Conservation (phyloP, 1,140 invertebrate genomes). For the Drosophila pectinifera region DNA sequence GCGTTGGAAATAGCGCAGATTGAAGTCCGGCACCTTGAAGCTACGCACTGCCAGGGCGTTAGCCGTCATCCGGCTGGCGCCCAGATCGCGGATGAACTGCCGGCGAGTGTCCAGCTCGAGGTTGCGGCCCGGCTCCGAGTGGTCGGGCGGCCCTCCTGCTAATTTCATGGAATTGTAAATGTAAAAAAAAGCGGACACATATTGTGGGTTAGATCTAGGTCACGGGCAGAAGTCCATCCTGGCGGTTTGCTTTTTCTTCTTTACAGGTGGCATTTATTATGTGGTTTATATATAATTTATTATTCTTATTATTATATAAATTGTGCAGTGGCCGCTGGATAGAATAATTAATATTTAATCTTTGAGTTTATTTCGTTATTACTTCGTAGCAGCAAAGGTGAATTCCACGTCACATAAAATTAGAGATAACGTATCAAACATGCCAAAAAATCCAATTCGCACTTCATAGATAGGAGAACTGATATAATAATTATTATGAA, state of each 20-base stretch:
- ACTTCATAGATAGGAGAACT: background rate
- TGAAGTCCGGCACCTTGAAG: conserved; percentile 39
- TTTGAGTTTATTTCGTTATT: too few species aligned
- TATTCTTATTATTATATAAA: background rate
- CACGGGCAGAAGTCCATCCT: conserved; percentile 3
- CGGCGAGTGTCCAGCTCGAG: conserved; percentile 41
- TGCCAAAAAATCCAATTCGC: background rate
- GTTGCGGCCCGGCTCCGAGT: conserved; percentile 1
- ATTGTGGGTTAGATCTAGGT: conserved; percentile 15
- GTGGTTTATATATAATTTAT: too few species aligned
- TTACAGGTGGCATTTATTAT: too few species aligned
- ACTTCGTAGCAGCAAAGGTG: too few species aligned
- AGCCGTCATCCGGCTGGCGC: conserved; percentile 44
- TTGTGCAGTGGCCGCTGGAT: background rate
- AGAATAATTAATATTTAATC: background rate
- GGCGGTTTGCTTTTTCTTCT: background rate
- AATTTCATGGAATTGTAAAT: conserved; percentile 46
- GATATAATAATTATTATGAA: background rate
- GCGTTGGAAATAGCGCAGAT: conserved; percentile 46
- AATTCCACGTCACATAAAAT: background rate
- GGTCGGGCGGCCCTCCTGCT: background rate
- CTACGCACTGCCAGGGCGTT: conserved; percentile 38
- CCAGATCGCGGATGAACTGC: conserved; percentile 45
- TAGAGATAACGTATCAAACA: background rate
- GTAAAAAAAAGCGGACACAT: conserved; percentile 26